phyloP scores from a whole-genome alignment of 2,113 vertebrate genomes.

The Urocynchramus pylzowi region DNA sequence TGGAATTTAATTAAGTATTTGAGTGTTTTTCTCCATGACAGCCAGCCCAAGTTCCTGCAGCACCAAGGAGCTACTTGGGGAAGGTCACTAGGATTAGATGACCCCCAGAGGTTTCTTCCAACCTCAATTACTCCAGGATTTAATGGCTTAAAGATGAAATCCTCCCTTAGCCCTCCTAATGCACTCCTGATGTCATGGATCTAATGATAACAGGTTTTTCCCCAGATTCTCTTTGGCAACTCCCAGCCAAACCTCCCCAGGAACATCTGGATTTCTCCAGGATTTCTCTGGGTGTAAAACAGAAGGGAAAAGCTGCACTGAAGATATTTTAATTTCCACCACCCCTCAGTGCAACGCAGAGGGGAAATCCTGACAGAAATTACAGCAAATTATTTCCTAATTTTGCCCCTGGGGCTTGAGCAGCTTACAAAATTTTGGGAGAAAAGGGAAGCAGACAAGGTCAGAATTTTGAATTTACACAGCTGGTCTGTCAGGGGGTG shows the following conservation, averaged over 20 bases:
- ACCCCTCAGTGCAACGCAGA: background rate
- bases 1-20: background rate
- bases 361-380: background rate
- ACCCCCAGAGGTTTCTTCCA: conserved; percentile 21
- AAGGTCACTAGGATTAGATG: background rate
- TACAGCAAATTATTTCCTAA: background rate
- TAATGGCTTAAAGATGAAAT: conserved; percentile 15
- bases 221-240: background rate
- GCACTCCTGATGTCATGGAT: conserved; percentile 14
- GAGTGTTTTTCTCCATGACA: background rate
- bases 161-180: conserved; percentile 1
- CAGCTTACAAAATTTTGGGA: background rate
- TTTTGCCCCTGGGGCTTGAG: background rate
- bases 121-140: conserved; percentile 6
- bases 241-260: background rate
- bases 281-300: background rate
- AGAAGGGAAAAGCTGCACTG: background rate
- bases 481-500: background rate
- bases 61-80: background rate
- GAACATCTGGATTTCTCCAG: background rate
- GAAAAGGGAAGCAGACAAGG: background rate
- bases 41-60: background rate
- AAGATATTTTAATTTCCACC: background rate
- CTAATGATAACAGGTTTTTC: background rate
- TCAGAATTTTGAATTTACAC: background rate